Base-by-base conservation (phyloP, 2,888 invertebrate genomes). In the Hypsopygia costalis region DNA sequence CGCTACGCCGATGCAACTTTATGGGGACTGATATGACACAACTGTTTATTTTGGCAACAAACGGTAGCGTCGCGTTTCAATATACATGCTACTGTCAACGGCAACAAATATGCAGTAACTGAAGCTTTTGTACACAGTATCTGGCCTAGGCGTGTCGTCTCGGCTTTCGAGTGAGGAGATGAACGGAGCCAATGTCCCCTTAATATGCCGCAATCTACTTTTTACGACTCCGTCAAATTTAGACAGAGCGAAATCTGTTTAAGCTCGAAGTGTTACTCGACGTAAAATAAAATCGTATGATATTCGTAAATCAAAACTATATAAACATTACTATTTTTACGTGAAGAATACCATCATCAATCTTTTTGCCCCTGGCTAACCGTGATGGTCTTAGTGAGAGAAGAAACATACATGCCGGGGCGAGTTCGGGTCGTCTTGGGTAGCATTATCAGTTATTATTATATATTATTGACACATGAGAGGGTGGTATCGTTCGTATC, bases 301-400 rank as follows among this genome's bases (percentile, higher is more conserved):
- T 59, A 55, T 53, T 58, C 59, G 54, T 70, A 68, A 68, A 69
- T 66, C 58, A 64, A 51, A 41, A 49, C 46, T 50, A 45, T 49
- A 47, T 53, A 55, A 54, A 55, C 53, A 48, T 44, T 44, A 37
- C 33, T 32, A 22, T 30, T 42, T 46, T 36, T 41, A 42, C 33
- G 39, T 40, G 37, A 34, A 34, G 41, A 46, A 43, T 32, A 41
- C 37, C 36, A 38, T 39, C 40, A 22, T 36, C 12, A 38, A 44
- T 42, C 29, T 44, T 8, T 50, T 55, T 55, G 47, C 44, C 47
- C 53, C 55, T 51, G 56, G 63, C 61, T 52, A 59, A 27, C 56
- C 58, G 57, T 56, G 51, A 39, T 32, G 52, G 54, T 45, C 65
- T 16, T 16, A 61, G 61, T 49, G 58, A 50, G 34, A 55, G 52